These are phyloP conservation scores for Trypoxylus dichotomus DNA, from an alignment of 1,140 invertebrate genomes.

Conservation along the genomic window DNA sequence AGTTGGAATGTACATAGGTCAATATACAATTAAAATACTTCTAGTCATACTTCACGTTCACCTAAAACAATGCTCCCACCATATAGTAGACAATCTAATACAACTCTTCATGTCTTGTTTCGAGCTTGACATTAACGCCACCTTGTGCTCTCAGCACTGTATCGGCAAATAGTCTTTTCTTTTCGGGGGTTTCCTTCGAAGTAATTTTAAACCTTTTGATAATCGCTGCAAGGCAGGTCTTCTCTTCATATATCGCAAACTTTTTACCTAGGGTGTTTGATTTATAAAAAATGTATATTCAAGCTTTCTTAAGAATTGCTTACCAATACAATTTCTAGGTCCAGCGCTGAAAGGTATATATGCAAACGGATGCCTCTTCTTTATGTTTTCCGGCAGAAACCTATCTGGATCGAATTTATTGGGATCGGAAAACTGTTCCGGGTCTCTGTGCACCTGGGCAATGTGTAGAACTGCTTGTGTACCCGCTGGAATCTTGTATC, in stretches of 20 bases:
- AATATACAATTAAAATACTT: too few species aligned
- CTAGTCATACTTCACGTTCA: too few species aligned
- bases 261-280: not conserved
- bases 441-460: constrained; percentile 55
- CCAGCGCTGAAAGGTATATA: constrained; percentile 17
- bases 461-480: constrained; percentile 31
- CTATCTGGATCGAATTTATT: constrained; percentile 69
- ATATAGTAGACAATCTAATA: too few species aligned
- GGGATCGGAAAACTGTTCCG: constrained; percentile 62
- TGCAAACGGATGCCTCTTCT: constrained; percentile 55
- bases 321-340: constrained; percentile 47
- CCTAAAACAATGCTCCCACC: too few species aligned
- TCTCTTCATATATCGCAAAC: constrained; percentile 2
- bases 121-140: too few species aligned
- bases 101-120: too few species aligned
- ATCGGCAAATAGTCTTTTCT: not conserved
- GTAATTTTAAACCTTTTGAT: not conserved
- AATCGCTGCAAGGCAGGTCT: not conserved
- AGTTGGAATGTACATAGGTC: too few species aligned
- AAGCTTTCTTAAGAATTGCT: constrained; percentile 49
- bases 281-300: constrained; percentile 65
- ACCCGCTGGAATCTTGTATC: not conserved
- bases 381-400: constrained; percentile 61
- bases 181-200: not conserved
- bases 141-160: not conserved